Conservation (phyloP, 2,797 vertebrate genomes). For the Carduelis carduelis region DNA sequence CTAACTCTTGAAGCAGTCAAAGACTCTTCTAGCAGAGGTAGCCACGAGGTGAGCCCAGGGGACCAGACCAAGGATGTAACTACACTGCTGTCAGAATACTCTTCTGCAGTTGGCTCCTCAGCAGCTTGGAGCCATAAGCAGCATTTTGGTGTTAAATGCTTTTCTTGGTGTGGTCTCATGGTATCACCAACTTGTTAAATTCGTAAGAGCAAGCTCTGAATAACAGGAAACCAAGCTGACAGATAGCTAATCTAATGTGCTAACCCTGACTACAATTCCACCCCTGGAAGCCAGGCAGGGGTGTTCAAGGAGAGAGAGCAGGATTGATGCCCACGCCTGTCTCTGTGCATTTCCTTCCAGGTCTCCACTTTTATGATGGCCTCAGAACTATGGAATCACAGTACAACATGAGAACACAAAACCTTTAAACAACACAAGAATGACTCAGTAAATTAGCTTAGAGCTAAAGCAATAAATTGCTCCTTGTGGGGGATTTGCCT, state of each 20-base stretch:
- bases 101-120: background rate
- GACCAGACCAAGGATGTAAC: accelerated
- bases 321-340: background rate
- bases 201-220: background rate
- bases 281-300: background rate
- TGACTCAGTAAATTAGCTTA: conserved; percentile 3
- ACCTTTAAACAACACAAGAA: background rate
- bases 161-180: background rate
- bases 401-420: background rate
- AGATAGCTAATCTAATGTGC: background rate
- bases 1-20: background rate
- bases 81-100: background rate
- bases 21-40: background rate
- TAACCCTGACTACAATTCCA: background rate
- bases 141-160: background rate
- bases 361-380: background rate
- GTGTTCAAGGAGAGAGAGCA: background rate
- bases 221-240: background rate
- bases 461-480: background rate
- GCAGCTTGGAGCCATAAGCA: background rate
- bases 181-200: background rate
- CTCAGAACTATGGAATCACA: background rate
- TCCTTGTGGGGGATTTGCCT: background rate
- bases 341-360: background rate
- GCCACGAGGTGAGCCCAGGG: background rate